Evolutionary conservation across 2,888 invertebrate genomes (phyloP).

Genomic region (Epinotia brunnichana): DNA sequence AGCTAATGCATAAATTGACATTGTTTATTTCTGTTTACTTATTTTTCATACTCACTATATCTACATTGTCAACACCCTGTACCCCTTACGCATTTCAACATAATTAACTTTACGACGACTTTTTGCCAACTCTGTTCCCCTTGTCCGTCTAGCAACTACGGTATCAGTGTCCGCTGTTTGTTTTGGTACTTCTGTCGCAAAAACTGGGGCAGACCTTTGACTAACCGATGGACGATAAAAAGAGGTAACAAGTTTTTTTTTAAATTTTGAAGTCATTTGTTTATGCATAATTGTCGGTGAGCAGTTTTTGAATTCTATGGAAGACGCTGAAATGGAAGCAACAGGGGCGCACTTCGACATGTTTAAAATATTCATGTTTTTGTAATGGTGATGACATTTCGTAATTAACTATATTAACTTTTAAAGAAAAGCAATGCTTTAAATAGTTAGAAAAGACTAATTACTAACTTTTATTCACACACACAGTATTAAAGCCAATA

Average conservation of each 20-base stretch:
- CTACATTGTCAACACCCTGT: constrained; percentile 5
- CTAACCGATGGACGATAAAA: constrained; percentile 53
- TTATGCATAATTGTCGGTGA: not conserved
- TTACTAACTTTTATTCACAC: too few species aligned
- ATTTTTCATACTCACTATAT: not conserved
- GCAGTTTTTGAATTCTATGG: not conserved
- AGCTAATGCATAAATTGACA: too few species aligned
- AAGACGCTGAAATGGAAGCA: too few species aligned
- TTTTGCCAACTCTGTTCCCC: constrained; percentile 68
- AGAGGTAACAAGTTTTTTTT: constrained; percentile 55
- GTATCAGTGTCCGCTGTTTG: constrained; percentile 59
- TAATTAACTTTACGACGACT: constrained; percentile 63
- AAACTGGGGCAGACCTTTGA: constrained; percentile 65
- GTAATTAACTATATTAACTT: too few species aligned
- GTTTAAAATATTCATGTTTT: too few species aligned
- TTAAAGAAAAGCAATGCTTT: too few species aligned
- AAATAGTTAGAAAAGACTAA: too few species aligned
- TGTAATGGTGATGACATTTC: too few species aligned
- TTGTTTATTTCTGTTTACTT: too few species aligned
- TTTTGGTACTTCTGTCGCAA: constrained; percentile 57
- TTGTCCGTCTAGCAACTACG: constrained; percentile 63
- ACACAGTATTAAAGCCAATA: too few species aligned
- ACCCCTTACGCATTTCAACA: constrained; percentile 22
- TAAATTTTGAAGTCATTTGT: not conserved
- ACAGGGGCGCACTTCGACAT: too few species aligned